Evolutionary conservation across 2,797 vertebrate species (phyloP), one percentile per base, ranked within the genome.

Genomic region (Brotogeris chrysoptera): DNA sequence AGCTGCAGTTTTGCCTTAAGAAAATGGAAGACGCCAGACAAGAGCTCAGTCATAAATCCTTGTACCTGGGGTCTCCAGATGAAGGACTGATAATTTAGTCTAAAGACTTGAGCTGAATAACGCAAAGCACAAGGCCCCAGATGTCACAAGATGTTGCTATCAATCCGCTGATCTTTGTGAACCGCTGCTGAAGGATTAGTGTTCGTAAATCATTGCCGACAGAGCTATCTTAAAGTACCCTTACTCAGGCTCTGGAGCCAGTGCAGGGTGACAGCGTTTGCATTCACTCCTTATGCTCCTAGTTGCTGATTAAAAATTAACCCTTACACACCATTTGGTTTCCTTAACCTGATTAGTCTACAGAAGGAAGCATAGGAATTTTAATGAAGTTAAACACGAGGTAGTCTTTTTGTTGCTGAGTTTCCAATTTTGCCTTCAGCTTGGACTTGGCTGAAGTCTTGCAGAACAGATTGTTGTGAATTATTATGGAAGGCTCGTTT

Each of bases 21-120:
- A 82, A 95, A 95, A 83, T 5, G 2, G 87, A 92, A 79, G 60
- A 85, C 34, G 43, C 46, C 80, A 91, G 77, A 73, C 70, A 73
- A 69, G 76, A 81, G 46, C 91, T 90, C 65, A 90, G 79, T 80
- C 71, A 53, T 96, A 97, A 96, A 95, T 97, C 89, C 71, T 86
- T 80, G 32, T 90, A 94, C 80, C 77, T 80, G 64, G 11, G 19
- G 36, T 85, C 79, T 90, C 69, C 11, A 17, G 90, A 91, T 85
- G 79, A 95, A 91, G 82, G 60, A 78, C 70, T 0, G 23, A 93
- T 85, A 95, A 78, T 70, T 93, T 84, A 79, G 57, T 68, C 49
- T 70, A 49, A 96, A 92, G 50, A 86, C 73, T 63, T 57, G 59
- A 80, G 43, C 64, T 82, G 76, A 70, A 82, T 8, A 41, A 68